Conservation (phyloP, 2,113 vertebrate species). For the Caranx melampygus region DNA sequence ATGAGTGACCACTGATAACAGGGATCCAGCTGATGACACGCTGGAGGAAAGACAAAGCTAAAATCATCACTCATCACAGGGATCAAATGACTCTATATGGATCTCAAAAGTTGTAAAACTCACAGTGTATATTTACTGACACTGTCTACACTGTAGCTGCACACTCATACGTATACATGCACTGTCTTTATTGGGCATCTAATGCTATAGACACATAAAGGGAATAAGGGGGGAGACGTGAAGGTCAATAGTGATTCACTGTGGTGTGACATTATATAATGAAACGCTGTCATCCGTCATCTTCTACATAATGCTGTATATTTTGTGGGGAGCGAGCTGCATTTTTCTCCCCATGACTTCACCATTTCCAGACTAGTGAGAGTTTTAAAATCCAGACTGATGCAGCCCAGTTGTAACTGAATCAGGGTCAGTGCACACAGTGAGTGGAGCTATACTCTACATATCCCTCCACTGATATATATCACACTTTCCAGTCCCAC, state of each 20-base stretch:
- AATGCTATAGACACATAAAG: too few relatives aligned
- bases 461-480: conserved; percentile 43
- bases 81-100: conserved; percentile 14
- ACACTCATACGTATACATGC: not conserved
- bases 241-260: not conserved
- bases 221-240: not conserved
- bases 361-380: conserved; percentile 59
- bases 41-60: not conserved
- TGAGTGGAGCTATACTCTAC: conserved; percentile 32
- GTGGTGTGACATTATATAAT: not conserved
- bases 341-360: conserved; percentile 53
- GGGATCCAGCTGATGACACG: not conserved
- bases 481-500: conserved; percentile 76
- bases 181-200: not conserved
- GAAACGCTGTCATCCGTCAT: not conserved
- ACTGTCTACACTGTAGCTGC: too few relatives aligned
- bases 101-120: conserved; percentile 13
- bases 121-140: not conserved
- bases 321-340: conserved; percentile 13
- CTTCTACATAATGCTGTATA: conserved; percentile 1
- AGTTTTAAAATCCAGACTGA: conserved; percentile 47
- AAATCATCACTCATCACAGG: conserved; percentile 22
- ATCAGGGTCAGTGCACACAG: conserved; percentile 27
- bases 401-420: conserved; percentile 35
- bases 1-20: conserved; percentile 48